These are phyloP conservation scores for Amphilophus citrinellus DNA, from an alignment of 2,113 vertebrate genomes.

Conservation along the genomic window DNA sequence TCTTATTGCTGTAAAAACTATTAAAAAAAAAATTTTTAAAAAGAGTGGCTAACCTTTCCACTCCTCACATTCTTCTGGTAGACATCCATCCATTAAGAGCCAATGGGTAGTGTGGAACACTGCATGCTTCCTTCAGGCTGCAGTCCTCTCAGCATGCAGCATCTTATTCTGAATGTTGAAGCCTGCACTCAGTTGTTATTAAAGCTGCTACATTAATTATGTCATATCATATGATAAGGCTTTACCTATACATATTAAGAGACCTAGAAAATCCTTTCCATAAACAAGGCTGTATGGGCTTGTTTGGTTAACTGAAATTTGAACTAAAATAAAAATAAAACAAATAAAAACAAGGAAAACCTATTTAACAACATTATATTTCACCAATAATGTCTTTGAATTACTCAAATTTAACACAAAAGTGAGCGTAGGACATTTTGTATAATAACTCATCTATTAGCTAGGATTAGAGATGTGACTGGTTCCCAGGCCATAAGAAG, in stretches of 20 bases:
- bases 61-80: background rate
- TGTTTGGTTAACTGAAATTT: background rate
- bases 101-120: background rate
- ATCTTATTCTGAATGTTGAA: background rate
- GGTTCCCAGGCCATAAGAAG: background rate
- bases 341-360: background rate
- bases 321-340: background rate
- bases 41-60: background rate
- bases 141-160: background rate
- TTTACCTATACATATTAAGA: background rate
- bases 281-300: background rate
- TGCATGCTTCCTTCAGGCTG: background rate
- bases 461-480: background rate
- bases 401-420: background rate
- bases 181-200: background rate
- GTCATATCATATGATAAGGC: conserved; percentile 5
- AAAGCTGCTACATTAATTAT: conserved; percentile 10
- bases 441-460: no score
- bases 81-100: background rate
- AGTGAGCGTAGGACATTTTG: background rate
- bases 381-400: background rate
- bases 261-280: background rate
- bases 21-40: no score
- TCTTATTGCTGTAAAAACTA: background rate
- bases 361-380: no score